Evolutionary conservation across 1,140 invertebrate species (phyloP), one percentile per base, ranked within the genome.

Genomic region (Orius laevigatus): DNA sequence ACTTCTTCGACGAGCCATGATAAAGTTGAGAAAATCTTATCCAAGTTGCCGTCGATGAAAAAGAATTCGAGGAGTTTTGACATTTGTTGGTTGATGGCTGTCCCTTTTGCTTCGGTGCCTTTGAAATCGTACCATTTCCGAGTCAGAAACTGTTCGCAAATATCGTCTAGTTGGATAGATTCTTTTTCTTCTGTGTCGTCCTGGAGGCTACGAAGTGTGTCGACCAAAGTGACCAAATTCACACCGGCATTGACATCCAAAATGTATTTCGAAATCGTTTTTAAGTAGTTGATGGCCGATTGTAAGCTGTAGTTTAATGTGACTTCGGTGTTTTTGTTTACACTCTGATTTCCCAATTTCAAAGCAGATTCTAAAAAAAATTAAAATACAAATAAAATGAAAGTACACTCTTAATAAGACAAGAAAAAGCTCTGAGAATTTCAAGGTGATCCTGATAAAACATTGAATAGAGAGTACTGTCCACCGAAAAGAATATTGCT

Each of bases 81-180:
- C 46, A 79, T 59, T 56, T 73, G 70, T 53, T 72, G 66, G 34
- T 67, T 56, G 55, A 69, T 69, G 40, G 56, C 25, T 32, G 68
- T 53, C 16, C 73, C 73, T 55, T 65, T 68, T 56, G 74, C 71
- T 32, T 61, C 48, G 39, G 58, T 52, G 1, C 71, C 70, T 52
- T 67, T 65, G n/a, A 58, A 47, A 53, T 68, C 66, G 53, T 68
- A 69, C 74, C 74, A 77, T 46, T 63, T 60, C 51, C 63, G 61
- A 5, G 60, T 67, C 25, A 76, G 58, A 52, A 75, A 70, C 34
- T 64, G 64, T 39, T 63, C 58, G 36, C 69, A 66, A 45, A 69
- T 57, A 50, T 64, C 57, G 49, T 58, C 65, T 53, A 42, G 4
- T 42, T 5, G 2, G 16, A 42, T 16, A 10, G 15, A n/a, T 6